These are phyloP conservation scores for Mobula hypostoma DNA, from an alignment of 2,113 vertebrate genomes.

Conservation along the genomic window DNA sequence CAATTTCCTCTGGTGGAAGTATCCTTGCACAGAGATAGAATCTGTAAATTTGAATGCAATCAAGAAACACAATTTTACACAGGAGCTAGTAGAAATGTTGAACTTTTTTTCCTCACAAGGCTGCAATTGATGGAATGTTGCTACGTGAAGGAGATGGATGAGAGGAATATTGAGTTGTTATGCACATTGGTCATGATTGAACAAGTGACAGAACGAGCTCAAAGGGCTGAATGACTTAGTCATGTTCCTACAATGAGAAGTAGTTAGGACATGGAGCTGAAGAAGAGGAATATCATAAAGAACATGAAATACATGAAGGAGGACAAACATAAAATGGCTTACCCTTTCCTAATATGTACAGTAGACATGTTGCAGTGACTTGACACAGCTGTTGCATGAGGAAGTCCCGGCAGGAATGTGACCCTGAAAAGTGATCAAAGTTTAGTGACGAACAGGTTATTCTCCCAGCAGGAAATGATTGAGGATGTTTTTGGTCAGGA, in stretches of 20 bases:
- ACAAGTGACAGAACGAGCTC: not conserved
- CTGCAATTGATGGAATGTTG: not conserved
- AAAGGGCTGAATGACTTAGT: not conserved
- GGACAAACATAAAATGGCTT: not conserved
- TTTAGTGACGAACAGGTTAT: constrained; percentile 34
- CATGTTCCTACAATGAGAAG: not conserved
- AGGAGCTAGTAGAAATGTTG: not conserved
- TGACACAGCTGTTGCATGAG: not conserved
- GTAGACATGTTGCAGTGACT: not conserved
- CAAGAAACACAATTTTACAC: not conserved
- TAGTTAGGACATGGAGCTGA: not conserved
- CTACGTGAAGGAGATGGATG: not conserved
- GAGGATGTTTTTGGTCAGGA: constrained; percentile 28
- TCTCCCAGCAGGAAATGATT: constrained; percentile 32
- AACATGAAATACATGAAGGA: not conserved
- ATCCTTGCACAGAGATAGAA: not conserved
- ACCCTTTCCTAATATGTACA: not conserved
- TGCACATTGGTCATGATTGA: not conserved
- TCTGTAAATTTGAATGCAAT: not conserved
- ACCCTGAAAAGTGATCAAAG: constrained; percentile 35
- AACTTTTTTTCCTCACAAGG: not conserved
- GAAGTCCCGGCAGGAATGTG: constrained; percentile 26
- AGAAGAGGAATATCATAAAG: not conserved
- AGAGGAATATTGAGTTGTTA: not conserved
- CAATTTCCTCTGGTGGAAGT: not conserved